Base-by-base conservation (phyloP, 2,888 invertebrate genomes). In the Clepsis dumicolana region DNA sequence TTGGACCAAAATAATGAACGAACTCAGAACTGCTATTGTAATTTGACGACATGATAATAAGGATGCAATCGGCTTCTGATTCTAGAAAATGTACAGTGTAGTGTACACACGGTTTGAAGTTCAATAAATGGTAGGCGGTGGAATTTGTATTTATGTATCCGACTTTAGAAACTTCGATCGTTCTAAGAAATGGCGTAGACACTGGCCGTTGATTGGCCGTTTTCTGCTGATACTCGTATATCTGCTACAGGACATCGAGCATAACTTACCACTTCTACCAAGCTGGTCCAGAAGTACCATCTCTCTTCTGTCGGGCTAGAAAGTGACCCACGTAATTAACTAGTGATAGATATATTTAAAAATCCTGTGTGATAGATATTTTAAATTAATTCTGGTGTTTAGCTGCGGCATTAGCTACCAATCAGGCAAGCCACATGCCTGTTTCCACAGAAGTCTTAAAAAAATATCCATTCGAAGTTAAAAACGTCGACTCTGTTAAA, bases 121-220 rank as follows among this genome's bases (percentile, higher is more conserved):
- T 7, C 44, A 44, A 18, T 44, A 44, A 44, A 16, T 44, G 44
- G 54, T 41, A 24, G 54, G 44, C 32, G 44, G 41, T 41, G 16
- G 18, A 16, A 41, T 41, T 41, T 41, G 44, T 44, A 44, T 44
- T 44, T 44, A 44, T 44, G 44, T 44, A 44, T 44, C 44, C 60
- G 41, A 41, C 44, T 44, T 44, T 44, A 44, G 44, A 44, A 44
- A 44, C 44, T 16, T 44, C 8, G 44, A 18, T 44, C 44, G 18
- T 44, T 18, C n/a, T 16, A 41, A 44, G 44, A 44, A 44, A 44
- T 18, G 44, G 44, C 18, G 44, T 44, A 44, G 44, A 44, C 44
- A 44, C 38, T 38, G 44, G 44, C n/a, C 44, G 18, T 18, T 18
- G 44, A 44, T 44, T 44, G 44, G 44, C 16, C 44, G 38, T 38